A percentile compares a stretch with the other conserved stretches of the same genome.
Evolutionary conservation across 2,113 vertebrate species (phyloP).

Genomic region (Coptodon bakossiorum): DNA sequence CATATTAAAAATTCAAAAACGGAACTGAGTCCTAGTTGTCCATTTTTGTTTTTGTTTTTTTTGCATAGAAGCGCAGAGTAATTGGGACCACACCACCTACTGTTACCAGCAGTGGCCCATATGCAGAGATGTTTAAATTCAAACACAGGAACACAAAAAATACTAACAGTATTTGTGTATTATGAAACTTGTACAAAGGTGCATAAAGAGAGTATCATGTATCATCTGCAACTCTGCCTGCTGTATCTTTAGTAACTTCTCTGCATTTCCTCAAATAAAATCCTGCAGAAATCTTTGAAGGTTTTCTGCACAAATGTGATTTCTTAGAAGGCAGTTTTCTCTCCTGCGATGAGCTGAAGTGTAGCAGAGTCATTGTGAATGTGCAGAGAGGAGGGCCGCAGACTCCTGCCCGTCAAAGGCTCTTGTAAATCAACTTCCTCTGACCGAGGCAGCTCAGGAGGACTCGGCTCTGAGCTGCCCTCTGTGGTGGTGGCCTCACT

Average conservation of each 20-base stretch:
- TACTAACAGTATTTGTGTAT: background rate
- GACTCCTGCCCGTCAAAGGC: background rate
- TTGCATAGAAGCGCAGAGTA: background rate
- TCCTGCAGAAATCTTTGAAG: background rate
- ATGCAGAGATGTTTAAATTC: background rate
- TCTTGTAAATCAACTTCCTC: conserved; percentile 12
- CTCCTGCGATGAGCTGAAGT: conserved; percentile 63
- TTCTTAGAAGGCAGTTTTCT: conserved; percentile 72
- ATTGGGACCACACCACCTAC: background rate
- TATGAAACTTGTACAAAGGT: background rate
- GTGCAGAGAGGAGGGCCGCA: conserved; percentile 47
- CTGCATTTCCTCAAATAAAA: background rate
- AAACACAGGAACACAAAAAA: background rate
- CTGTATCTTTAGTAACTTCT: background rate
- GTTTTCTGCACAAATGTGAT: background rate
- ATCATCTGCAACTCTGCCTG: background rate
- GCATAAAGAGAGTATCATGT: background rate
- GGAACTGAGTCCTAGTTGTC: background rate
- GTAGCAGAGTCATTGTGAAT: conserved; percentile 61
- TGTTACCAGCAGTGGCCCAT: background rate
- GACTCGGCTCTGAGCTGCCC: background rate
- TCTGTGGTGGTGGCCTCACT: background rate
- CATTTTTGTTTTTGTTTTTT: background rate
- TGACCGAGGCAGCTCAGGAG: background rate
- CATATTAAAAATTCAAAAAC: background rate